These are phyloP conservation scores for Orthonyx spaldingii DNA, from an alignment of 2,113 vertebrate genomes.

Conservation along the genomic window DNA sequence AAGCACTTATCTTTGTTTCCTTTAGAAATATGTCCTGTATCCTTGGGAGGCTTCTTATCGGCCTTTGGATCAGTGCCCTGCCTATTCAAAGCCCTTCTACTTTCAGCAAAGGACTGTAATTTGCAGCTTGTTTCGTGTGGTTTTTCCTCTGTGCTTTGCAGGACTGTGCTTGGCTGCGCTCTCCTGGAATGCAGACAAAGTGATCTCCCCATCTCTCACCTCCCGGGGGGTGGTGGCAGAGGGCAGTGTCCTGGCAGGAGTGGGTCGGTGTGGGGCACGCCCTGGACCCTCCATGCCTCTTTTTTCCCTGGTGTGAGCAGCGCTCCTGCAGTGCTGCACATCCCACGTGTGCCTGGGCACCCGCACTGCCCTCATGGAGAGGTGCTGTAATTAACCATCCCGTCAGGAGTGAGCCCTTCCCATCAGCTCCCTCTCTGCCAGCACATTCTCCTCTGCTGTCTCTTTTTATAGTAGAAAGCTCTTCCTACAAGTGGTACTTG, in stretches of 20 bases:
- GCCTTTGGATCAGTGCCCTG: neutral
- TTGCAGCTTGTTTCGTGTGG: neutral
- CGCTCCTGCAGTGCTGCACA: neutral
- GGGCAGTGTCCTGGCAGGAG: neutral
- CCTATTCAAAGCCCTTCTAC: neutral
- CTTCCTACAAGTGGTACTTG: conserved; percentile 35
- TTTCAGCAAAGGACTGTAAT: neutral
- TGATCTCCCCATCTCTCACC: rapidly evolving
- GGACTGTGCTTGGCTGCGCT: neutral
- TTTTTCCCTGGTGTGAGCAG: neutral
- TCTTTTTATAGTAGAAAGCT: conserved; percentile 33
- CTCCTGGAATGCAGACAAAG: neutral
- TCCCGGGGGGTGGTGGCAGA: neutral
- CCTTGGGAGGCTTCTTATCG: neutral
- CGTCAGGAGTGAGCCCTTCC: neutral
- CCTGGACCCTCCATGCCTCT: neutral
- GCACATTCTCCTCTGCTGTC: conserved; percentile 25
- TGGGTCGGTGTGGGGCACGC: rapidly evolving
- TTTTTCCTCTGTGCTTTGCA: neutral
- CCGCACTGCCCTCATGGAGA: rapidly evolving
- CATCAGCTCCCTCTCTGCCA: neutral
- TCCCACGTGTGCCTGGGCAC: neutral
- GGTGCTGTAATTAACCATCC: neutral
- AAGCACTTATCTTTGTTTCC: neutral
- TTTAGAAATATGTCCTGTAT: neutral